Evolutionary conservation across 2,888 invertebrate genomes (phyloP).

Genomic region (Drosophila demipolita): DNA sequence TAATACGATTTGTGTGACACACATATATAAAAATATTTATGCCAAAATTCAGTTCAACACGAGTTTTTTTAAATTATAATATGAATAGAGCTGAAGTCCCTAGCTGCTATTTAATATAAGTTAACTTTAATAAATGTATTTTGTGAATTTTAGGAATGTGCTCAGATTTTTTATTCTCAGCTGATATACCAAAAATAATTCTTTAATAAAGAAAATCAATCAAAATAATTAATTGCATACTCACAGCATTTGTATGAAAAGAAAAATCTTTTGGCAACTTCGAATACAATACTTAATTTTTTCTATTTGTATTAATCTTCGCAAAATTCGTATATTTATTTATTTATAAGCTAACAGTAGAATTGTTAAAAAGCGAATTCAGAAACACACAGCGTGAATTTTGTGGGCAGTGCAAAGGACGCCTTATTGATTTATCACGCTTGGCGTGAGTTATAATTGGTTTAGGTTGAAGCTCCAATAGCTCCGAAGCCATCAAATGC

Average conservation of each 20-base stretch:
- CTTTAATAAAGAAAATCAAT: neutral
- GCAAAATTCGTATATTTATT: neutral
- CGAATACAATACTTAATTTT: neutral
- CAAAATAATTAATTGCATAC: neutral
- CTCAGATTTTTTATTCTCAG: neutral
- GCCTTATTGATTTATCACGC: slow-evolving; percentile 75
- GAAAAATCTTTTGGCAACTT: neutral
- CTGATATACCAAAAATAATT: neutral
- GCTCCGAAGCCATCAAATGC: slow-evolving; percentile 50
- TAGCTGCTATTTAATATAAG: neutral
- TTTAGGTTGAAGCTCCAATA: slow-evolving; percentile 31
- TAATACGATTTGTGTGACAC: neutral
- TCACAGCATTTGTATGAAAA: neutral
- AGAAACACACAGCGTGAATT: slow-evolving; percentile 9
- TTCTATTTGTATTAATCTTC: neutral
- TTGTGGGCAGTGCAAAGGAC: slow-evolving; percentile 43
- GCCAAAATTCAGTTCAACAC: neutral
- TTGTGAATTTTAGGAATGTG: neutral
- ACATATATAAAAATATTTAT: neutral
- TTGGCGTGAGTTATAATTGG: slow-evolving; percentile 69
- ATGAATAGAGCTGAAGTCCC: too few species aligned
- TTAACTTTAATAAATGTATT: neutral
- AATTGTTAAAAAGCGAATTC: slow-evolving; percentile 18
- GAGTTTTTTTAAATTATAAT: neutral
- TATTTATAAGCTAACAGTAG: slow-evolving; percentile 6